phyloP scores from a whole-genome alignment of 2,113 vertebrate species.

The Sceloporus tristichus region DNA sequence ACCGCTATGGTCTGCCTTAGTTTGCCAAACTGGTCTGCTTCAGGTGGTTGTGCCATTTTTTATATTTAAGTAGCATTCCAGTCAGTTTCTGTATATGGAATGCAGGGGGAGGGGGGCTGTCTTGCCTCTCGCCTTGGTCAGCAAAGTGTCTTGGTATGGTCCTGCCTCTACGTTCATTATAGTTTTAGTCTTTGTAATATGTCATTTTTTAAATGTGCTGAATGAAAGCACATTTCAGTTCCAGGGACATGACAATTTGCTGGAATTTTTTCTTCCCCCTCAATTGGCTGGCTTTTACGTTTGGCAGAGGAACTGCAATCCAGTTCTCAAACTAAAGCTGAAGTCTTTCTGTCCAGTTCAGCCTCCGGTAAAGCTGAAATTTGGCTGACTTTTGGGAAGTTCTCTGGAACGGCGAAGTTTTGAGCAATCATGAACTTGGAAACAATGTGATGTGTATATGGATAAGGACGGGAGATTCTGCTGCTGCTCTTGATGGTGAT shows the following conservation, averaged over 20 bases:
- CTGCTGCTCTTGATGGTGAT: background rate
- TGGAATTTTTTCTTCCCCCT: background rate
- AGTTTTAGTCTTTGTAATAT: too few species aligned
- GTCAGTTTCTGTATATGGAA: too few species aligned
- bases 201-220: background rate
- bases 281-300: background rate
- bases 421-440: background rate
- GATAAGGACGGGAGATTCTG: constrained; percentile 2
- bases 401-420: background rate
- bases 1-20: too few species aligned
- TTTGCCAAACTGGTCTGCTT: too few species aligned
- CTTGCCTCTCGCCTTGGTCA: too few species aligned
- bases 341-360: background rate
- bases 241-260: background rate
- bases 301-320: background rate
- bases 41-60: too few species aligned
- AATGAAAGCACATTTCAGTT: background rate
- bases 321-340: background rate
- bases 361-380: background rate
- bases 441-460: too few species aligned
- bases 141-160: too few species aligned
- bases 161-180: too few species aligned
- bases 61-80: too few species aligned
- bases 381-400: background rate
- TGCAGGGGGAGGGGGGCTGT: too few species aligned